Evolutionary conservation across 2,888 invertebrate species (phyloP).

Genomic region (Spialia ferax): DNA sequence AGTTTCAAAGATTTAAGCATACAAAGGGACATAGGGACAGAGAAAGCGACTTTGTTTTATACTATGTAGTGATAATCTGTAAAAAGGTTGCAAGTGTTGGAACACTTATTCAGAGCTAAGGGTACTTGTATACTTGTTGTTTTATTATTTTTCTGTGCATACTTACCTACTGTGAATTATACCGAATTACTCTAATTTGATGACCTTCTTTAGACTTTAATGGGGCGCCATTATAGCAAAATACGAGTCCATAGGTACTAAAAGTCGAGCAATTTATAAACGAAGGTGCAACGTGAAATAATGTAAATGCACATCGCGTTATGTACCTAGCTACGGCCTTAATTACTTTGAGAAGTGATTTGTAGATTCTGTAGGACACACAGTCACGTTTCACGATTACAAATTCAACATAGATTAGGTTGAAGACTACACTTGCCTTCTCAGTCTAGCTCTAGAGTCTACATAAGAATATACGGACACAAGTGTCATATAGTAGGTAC

Average conservation of each 20-base stretch:
- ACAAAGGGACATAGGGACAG: no score
- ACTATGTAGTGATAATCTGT: no score
- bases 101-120: no score
- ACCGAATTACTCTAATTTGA: background rate
- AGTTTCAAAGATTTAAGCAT: no score
- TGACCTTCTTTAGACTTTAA: background rate
- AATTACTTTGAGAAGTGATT: constrained; percentile 58
- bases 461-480: background rate
- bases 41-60: no score
- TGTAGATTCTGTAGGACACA: constrained; percentile 47
- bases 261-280: constrained; percentile 32
- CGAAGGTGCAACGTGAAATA: constrained; percentile 42
- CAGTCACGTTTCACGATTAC: constrained; percentile 42
- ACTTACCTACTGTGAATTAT: no score
- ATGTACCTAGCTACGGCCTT: constrained; percentile 59
- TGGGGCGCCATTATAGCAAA: background rate
- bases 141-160: no score
- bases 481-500: no score
- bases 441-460: no score
- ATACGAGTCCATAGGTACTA: background rate
- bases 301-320: constrained; percentile 46
- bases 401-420: constrained; percentile 31
- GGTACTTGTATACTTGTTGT: no score
- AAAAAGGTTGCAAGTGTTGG: no score
- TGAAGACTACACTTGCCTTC: background rate